phyloP scores from a whole-genome alignment of 2,888 invertebrate genomes.

The Mesoligia furuncula region DNA sequence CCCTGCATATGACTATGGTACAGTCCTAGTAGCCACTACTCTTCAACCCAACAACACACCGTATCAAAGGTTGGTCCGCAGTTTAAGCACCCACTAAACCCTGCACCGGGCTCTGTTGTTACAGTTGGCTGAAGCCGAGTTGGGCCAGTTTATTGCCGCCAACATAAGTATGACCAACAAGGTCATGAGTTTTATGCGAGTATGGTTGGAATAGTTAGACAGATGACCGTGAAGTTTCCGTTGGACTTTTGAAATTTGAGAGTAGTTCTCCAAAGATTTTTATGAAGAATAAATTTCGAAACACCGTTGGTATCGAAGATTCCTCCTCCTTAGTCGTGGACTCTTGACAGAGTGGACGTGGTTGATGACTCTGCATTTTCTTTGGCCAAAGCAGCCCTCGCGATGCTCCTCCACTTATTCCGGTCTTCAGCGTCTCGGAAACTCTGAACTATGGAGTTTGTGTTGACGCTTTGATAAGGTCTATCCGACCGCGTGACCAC shows the following conservation, averaged over 20 bases:
- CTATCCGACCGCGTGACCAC: no score
- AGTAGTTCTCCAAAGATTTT: background rate
- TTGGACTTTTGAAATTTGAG: background rate
- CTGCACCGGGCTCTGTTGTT: constrained; percentile 71
- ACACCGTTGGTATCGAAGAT: no score
- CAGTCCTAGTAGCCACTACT: constrained; percentile 21
- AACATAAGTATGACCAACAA: constrained; percentile 65
- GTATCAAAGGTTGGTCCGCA: constrained; percentile 43
- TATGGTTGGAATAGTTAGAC: background rate
- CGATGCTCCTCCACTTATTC: no score
- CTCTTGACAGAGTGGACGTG: no score
- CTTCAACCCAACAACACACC: constrained; percentile 17
- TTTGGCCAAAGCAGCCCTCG: no score
- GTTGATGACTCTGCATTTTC: no score
- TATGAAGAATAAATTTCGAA: background rate
- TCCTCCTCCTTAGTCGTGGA: no score
- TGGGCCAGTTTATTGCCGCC: constrained; percentile 69
- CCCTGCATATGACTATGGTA: background rate
- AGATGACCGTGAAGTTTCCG: constrained; percentile 11
- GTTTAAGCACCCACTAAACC: constrained; percentile 54
- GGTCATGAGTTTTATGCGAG: constrained; percentile 59
- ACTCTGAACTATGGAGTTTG: no score
- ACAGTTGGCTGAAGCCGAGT: constrained; percentile 71
- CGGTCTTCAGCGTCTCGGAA: no score
- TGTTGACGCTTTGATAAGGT: no score